A percentile compares a stretch with the other conserved stretches of the same genome.
phyloP scores from a whole-genome alignment of 2,888 invertebrate genomes.

The Prenolepis imparis region DNA sequence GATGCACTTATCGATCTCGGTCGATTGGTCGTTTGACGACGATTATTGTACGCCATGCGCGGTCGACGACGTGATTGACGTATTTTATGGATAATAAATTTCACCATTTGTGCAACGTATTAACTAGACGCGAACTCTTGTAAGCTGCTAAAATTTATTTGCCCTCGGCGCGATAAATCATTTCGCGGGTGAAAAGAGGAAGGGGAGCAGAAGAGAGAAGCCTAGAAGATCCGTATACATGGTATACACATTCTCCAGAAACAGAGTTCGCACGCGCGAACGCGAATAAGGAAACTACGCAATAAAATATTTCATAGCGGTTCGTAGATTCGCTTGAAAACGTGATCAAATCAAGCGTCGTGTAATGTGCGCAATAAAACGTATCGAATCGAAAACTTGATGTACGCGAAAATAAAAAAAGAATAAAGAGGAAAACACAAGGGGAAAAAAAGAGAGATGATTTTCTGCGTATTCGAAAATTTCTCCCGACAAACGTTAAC shows the following conservation, averaged over 20 bases:
- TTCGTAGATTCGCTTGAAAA: slow-evolving; percentile 4
- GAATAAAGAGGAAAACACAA: background rate
- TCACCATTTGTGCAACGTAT: slow-evolving; percentile 50
- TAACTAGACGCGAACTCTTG: slow-evolving; percentile 57
- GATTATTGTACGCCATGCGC: slow-evolving; percentile 45
- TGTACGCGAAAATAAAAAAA: background rate
- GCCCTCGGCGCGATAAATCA: slow-evolving; percentile 34
- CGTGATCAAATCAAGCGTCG: slow-evolving; percentile 26
- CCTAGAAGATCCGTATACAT: background rate
- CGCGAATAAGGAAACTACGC: slow-evolving; percentile 33
- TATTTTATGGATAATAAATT: slow-evolving; percentile 56
- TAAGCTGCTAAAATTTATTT: slow-evolving; percentile 50
- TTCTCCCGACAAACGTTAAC: slow-evolving; percentile 9
- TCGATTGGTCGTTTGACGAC: slow-evolving; percentile 39
- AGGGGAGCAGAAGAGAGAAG: background rate
- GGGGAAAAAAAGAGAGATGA: background rate
- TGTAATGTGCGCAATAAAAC: slow-evolving; percentile 34
- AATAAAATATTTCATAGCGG: slow-evolving; percentile 42
- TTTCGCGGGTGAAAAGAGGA: background rate
- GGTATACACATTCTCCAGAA: background rate
- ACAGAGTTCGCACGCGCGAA: background rate
- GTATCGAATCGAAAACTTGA: slow-evolving; percentile 31
- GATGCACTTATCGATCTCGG: slow-evolving; percentile 52
- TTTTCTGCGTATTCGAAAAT: slow-evolving; percentile 31
- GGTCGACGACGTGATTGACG: slow-evolving; percentile 53